These are phyloP conservation scores for Paralinhomoeus sp. DNA, from an alignment of 2,888 invertebrate species.

Conservation along the genomic window DNA sequence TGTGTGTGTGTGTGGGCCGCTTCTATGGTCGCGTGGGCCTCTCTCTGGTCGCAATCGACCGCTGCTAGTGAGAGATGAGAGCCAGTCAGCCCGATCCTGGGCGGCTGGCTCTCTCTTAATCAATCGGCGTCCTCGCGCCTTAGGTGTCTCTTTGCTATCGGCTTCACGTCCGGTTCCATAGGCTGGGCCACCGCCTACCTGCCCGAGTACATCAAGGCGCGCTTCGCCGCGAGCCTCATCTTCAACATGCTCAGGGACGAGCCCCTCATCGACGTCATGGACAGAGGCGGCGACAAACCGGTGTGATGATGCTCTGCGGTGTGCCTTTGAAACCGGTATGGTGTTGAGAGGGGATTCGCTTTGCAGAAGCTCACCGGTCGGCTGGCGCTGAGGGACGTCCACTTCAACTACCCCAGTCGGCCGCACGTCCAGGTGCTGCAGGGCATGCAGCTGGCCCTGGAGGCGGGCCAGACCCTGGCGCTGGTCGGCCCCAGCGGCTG, in stretches of 20 bases:
- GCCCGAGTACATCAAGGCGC: slow-evolving; percentile 26
- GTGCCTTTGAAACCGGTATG: neutral
- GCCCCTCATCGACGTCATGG: slow-evolving; percentile 18
- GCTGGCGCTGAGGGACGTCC: slow-evolving; percentile 17
- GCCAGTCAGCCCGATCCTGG: too few relatives aligned
- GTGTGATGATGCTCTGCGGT: slow-evolving; percentile 1
- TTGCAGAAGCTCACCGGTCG: slow-evolving; percentile 11
- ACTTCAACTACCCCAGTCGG: slow-evolving; percentile 21
- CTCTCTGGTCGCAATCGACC: too few relatives aligned
- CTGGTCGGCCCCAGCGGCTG: slow-evolving; percentile 48
- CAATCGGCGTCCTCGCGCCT: too few relatives aligned
- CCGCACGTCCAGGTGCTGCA: slow-evolving; percentile 10
- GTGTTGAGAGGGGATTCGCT: neutral
- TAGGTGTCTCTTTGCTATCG: slow-evolving; percentile 32
- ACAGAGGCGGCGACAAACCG: slow-evolving; percentile 8
- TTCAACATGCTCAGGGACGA: slow-evolving; percentile 16
- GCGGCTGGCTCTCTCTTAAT: too few relatives aligned
- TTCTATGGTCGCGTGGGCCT: too few relatives aligned
- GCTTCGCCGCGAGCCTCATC: slow-evolving; percentile 21
- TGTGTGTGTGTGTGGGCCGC: too few relatives aligned
- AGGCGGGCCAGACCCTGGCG: slow-evolving; percentile 12
- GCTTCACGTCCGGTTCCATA: slow-evolving; percentile 30
- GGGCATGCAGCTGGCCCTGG: slow-evolving; percentile 14
- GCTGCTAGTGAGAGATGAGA: too few relatives aligned
- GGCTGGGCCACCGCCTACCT: slow-evolving; percentile 23